These are phyloP conservation scores for Matsumyia berberina DNA, from an alignment of 2,888 invertebrate species.

Conservation along the genomic window DNA sequence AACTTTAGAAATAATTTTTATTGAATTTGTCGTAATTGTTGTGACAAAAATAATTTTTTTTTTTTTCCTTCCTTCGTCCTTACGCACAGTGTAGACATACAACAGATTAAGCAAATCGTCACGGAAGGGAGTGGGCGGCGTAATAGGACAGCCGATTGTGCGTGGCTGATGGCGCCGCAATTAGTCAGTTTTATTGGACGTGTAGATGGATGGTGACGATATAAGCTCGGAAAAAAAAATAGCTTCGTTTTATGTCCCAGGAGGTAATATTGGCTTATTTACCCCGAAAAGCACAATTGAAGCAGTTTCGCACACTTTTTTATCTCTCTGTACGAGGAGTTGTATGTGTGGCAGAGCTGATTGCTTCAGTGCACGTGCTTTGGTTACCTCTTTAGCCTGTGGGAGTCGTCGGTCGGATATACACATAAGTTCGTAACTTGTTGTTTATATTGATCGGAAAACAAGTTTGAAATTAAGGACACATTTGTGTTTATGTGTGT, in stretches of 20 bases:
- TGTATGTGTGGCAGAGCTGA: constrained; percentile 6
- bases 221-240: constrained; percentile 6
- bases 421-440: not conserved
- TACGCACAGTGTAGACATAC: constrained; percentile 2
- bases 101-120: constrained; percentile 18
- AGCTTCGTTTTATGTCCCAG: constrained; percentile 5
- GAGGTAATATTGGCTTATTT: constrained; percentile 32
- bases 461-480: not conserved
- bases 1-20: constrained; percentile 64
- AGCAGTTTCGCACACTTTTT: constrained; percentile 4
- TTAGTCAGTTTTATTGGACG: constrained; percentile 67
- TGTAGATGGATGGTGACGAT: constrained; percentile 53
- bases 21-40: constrained; percentile 68
- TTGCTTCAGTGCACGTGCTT: constrained; percentile 12
- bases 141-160: constrained; percentile 41
- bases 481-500: not conserved
- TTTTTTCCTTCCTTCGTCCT: not conserved
- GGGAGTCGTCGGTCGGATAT: not conserved
- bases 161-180: constrained; percentile 60
- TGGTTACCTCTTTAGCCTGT: constrained; percentile 1
- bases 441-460: not conserved
- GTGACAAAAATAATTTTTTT: constrained; percentile 41
- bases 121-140: not conserved
- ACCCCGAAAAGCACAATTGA: constrained; percentile 14
- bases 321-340: too few species aligned